phyloP scores from a whole-genome alignment of 2,888 invertebrate genomes.

The Chrysotoxum bicinctum region DNA sequence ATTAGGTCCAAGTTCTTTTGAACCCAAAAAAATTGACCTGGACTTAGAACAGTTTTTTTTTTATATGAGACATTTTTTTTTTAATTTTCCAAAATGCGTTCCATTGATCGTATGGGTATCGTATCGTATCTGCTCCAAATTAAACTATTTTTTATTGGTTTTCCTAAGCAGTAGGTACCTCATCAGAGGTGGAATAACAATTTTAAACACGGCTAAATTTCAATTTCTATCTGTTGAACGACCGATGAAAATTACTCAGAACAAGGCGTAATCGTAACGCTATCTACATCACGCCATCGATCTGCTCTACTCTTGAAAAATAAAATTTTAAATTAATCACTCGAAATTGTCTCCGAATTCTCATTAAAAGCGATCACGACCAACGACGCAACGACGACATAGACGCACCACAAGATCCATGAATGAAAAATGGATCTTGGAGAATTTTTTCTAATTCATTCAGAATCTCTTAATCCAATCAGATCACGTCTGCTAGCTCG shows the following conservation, averaged over 20 bases:
- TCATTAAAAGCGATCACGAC: conserved; percentile 66
- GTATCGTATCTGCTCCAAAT: too few relatives aligned
- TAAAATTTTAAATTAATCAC: conserved; percentile 42
- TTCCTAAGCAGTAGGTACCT: too few relatives aligned
- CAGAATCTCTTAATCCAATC: conserved; percentile 33
- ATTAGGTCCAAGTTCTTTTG: too few relatives aligned
- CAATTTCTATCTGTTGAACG: conserved; percentile 6
- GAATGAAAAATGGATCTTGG: conserved; percentile 61
- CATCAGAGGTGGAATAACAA: too few relatives aligned
- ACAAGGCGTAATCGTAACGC: conserved; percentile 34
- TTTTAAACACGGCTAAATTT: too few relatives aligned
- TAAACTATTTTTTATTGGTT: too few relatives aligned
- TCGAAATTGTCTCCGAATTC: conserved; percentile 51
- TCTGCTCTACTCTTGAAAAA: conserved; percentile 45
- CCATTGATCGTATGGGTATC: too few relatives aligned
- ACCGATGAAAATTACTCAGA: conserved; percentile 41
- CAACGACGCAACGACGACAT: background rate
- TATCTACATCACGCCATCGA: conserved; percentile 65
- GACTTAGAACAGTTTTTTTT: too few relatives aligned
- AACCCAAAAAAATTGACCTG: too few relatives aligned
- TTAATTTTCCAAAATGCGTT: too few relatives aligned
- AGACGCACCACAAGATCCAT: conserved; percentile 30
- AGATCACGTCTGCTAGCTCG: conserved; percentile 52
- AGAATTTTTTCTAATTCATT: conserved; percentile 34
- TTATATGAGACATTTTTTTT: too few relatives aligned